Conservation (phyloP, 2,797 vertebrate species). For the Sitta carolinensis region DNA sequence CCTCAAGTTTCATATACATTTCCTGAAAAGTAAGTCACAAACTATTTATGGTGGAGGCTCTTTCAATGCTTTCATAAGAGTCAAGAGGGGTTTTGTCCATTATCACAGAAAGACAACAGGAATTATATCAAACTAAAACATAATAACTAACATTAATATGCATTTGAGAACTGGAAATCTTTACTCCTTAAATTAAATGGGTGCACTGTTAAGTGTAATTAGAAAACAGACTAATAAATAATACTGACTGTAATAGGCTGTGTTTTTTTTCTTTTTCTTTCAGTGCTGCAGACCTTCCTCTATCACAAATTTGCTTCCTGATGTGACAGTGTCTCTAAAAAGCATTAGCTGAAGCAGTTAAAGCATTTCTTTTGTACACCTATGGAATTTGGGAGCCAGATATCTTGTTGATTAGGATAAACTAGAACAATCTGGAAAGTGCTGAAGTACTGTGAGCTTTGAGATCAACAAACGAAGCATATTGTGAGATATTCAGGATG, state of each 20-base stretch:
- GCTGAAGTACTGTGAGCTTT: not conserved
- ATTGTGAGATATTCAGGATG: not conserved
- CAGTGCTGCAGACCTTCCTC: not conserved
- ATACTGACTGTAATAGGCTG: not conserved
- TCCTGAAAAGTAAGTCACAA: not conserved
- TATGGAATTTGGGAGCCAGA: not conserved
- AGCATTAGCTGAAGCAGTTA: not conserved
- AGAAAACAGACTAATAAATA: not conserved
- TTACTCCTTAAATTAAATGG: not conserved
- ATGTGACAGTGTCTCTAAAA: not conserved
- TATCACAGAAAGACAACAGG: not conserved
- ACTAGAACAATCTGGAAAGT: not conserved
- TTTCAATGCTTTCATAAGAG: not conserved
- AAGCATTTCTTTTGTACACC: not conserved
- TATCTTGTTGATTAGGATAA: not conserved
- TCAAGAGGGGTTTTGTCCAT: not conserved
- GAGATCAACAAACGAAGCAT: not conserved
- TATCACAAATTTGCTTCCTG: not conserved
- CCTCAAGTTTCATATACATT: not conserved
- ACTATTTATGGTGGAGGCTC: not conserved
- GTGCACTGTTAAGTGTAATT: not conserved
- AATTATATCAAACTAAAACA: not conserved
- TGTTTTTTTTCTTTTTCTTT: rapidly evolving
- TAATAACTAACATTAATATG: not conserved
- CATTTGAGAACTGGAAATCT: not conserved